Base-by-base conservation (phyloP, 2,888 invertebrate species). In the Pimpla rufipes region DNA sequence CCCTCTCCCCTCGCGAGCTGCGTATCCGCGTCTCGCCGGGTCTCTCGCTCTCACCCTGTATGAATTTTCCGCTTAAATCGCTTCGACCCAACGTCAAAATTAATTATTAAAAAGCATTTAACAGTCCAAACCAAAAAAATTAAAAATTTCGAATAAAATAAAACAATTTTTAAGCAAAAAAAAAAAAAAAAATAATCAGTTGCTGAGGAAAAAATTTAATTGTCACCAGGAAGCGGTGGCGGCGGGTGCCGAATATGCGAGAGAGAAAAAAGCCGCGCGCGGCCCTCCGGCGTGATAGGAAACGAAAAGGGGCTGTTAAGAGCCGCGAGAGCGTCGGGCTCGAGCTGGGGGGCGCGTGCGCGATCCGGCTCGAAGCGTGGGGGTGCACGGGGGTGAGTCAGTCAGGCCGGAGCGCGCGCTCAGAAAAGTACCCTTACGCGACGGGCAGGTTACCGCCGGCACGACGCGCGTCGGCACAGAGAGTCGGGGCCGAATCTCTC, bases 401-500 rank as follows among this genome's bases (percentile, higher is more conserved):
- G 93, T 93, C 92, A 92, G 90, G 93, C 93, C 93, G 92, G 91
- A 90, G 92, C 93, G 93, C 93, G 93, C 93, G 93, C 91, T 92
- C 92, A 89, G 93, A 91, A 90, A 91, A 92, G 92, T 93, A 90
- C 92, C 91, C 89, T 90, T 90, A 90, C 91, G 90, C 89, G 90
- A 83, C 80, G 85, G 82, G 81, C 67, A 85, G 85, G 81, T 83
- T 86, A 85, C 78, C 83, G 83, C 81, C 73, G 78, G 83, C 82
- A 78, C 77, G 81, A 62, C 73, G 71, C 66, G 71, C 64, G 77
- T 57, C 59, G 47, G 81, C 71, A 77, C 77, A 81, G 64, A 29
- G 5, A 29, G 2, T 5, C 74, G 74, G 67, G 75, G 73, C 57
- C 66, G 71, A 73, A 47, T 66, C 77, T 59, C 66, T 76, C 73